A percentile compares a stretch with the other conserved stretches of the same genome.
These are phyloP conservation scores for Poeciliopsis infans DNA, from an alignment of 2,797 vertebrate genomes.

Conservation along the genomic window DNA sequence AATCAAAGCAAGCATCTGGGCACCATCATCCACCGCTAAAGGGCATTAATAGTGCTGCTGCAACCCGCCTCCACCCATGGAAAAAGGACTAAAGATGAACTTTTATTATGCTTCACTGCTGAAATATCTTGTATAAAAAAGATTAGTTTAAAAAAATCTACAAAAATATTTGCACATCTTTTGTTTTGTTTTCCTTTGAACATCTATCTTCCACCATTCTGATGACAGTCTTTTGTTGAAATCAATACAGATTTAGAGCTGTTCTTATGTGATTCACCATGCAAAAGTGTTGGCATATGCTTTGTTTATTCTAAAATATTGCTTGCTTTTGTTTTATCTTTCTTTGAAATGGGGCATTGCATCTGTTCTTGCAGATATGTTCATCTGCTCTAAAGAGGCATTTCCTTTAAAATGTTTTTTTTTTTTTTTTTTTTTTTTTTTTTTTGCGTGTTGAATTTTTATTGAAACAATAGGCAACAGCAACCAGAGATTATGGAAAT, in stretches of 20 bases:
- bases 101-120: conserved; percentile 9
- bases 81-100: conserved; percentile 32
- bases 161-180: not conserved
- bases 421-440: no score
- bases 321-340: not conserved
- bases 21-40: conserved; percentile 67
- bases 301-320: not conserved
- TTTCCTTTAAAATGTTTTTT: not conserved
- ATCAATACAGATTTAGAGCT: not conserved
- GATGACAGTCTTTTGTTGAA: not conserved
- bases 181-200: not conserved
- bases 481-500: not conserved
- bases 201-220: not conserved
- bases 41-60: conserved; percentile 68
- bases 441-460: not conserved
- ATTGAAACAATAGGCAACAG: not conserved
- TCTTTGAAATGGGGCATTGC: not conserved
- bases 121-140: not conserved
- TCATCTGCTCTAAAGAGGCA: not conserved
- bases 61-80: conserved; percentile 53
- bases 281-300: not conserved
- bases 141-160: not conserved
- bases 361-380: not conserved
- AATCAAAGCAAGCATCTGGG: conserved; percentile 79
- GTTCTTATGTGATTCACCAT: conserved; percentile 1